Percentiles rank a stretch among this genome's conserved stretches.
Conservation (phyloP, 2,797 vertebrate species). For the Crossoptilon crossoptilon region DNA sequence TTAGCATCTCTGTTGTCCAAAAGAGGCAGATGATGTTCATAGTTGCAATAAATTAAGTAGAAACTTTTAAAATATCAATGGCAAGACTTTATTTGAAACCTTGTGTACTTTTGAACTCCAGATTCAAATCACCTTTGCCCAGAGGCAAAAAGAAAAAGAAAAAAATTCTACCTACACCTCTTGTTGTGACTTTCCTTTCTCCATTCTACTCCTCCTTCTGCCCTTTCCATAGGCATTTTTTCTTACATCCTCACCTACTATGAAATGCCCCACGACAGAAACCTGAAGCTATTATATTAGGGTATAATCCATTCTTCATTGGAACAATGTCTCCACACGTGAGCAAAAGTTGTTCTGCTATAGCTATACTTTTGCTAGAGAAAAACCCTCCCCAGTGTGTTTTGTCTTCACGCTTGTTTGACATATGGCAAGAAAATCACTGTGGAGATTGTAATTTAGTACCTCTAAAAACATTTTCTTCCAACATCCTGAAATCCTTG, state of each 20-base stretch:
- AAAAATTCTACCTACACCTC: neutral
- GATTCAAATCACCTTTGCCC: neutral
- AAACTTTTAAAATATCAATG: neutral
- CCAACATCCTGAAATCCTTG: conserved; percentile 33
- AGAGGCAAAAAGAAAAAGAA: neutral
- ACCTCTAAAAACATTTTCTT: neutral
- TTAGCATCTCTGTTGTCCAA: neutral
- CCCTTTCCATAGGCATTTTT: neutral
- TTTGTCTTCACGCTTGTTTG: conserved; percentile 47
- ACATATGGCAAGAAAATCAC: conserved; percentile 44
- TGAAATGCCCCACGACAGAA: neutral
- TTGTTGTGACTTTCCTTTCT: neutral
- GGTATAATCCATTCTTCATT: neutral
- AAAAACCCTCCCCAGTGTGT: neutral
- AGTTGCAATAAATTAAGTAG: neutral
- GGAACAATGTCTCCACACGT: neutral
- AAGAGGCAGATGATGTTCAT: neutral
- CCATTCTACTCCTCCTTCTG: neutral
- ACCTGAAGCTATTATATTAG: neutral
- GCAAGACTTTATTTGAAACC: conserved; percentile 3
- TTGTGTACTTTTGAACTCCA: conserved; percentile 20
- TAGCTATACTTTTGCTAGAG: neutral
- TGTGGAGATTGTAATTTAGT: conserved; percentile 35
- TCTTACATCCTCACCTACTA: neutral
- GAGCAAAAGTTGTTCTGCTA: neutral